These are phyloP conservation scores for Scaptomyza reducta DNA, from an alignment of 2,888 invertebrate species.

Conservation along the genomic window DNA sequence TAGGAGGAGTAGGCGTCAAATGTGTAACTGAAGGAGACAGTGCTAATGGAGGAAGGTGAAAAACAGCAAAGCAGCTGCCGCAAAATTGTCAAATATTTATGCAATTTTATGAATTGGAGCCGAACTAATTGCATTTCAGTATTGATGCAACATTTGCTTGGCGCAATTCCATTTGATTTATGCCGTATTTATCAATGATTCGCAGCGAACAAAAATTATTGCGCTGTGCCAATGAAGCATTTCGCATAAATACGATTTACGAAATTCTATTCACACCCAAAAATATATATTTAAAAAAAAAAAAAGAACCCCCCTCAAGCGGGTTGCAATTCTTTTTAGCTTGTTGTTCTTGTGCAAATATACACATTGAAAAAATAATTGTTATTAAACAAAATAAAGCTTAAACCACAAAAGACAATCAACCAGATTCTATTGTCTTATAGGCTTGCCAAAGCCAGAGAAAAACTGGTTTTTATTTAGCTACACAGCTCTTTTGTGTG, in stretches of 20 bases:
- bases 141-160: slow-evolving; percentile 59
- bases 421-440: slow-evolving; percentile 64
- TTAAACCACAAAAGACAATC: slow-evolving; percentile 46
- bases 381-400: slow-evolving; percentile 6
- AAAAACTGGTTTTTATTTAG: slow-evolving; percentile 62
- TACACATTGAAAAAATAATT: slow-evolving; percentile 9
- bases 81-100: slow-evolving; percentile 52
- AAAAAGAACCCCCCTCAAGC: not conserved
- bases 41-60: not conserved
- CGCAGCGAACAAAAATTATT: slow-evolving; percentile 28
- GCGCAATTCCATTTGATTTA: slow-evolving; percentile 61
- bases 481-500: slow-evolving; percentile 23
- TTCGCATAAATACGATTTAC: slow-evolving; percentile 37
- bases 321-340: slow-evolving; percentile 34
- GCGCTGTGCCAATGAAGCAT: slow-evolving; percentile 52
- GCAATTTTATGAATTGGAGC: slow-evolving; percentile 72
- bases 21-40: slow-evolving; percentile 4
- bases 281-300: slow-evolving; percentile 9
- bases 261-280: slow-evolving; percentile 49
- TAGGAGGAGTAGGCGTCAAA: not conserved
- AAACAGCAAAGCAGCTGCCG: slow-evolving; percentile 62
- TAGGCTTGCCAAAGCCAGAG: slow-evolving; percentile 33
- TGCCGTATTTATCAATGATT: slow-evolving; percentile 66
- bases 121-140: slow-evolving; percentile 77
- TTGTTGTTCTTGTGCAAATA: slow-evolving; percentile 1